phyloP scores from a whole-genome alignment of 2,888 invertebrate species.

The Meta bourneti region DNA sequence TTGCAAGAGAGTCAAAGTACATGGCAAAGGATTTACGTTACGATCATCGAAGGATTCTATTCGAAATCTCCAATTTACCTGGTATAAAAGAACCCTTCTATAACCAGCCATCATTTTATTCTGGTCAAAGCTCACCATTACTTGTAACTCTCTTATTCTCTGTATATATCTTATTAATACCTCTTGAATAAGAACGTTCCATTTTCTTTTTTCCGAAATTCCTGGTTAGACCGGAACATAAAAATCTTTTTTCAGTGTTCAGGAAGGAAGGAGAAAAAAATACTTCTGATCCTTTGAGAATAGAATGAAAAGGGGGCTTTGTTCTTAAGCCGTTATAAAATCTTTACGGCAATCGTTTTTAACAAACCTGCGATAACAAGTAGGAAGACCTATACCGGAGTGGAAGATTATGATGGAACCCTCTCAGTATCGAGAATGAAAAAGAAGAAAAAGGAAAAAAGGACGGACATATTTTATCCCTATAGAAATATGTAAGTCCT shows the following conservation, averaged over 20 bases:
- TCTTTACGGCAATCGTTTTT: constrained; percentile 28
- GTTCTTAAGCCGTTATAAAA: constrained; percentile 51
- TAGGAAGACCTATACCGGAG: constrained; percentile 15
- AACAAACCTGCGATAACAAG: constrained; percentile 50
- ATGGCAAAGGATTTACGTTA: neutral
- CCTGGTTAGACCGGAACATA: neutral
- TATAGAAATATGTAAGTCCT: constrained; percentile 55
- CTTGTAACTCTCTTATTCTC: neutral
- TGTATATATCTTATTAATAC: neutral
- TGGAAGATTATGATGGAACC: constrained; percentile 33
- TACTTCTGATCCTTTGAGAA: constrained; percentile 31
- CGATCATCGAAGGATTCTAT: neutral
- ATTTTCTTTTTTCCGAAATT: neutral
- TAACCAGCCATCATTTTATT: neutral
- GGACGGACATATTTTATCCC: constrained; percentile 38
- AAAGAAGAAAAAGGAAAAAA: neutral
- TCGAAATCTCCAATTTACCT: neutral
- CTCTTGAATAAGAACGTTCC: neutral
- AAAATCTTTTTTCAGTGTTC: neutral
- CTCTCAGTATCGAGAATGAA: neutral
- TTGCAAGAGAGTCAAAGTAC: too few species aligned
- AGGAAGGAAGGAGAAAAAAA: neutral
- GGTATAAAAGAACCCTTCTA: neutral
- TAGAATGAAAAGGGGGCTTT: constrained; percentile 28
- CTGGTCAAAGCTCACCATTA: neutral